Evolutionary conservation across 1,140 invertebrate genomes (phyloP).

Genomic region (Aporrectodea caliginosa): DNA sequence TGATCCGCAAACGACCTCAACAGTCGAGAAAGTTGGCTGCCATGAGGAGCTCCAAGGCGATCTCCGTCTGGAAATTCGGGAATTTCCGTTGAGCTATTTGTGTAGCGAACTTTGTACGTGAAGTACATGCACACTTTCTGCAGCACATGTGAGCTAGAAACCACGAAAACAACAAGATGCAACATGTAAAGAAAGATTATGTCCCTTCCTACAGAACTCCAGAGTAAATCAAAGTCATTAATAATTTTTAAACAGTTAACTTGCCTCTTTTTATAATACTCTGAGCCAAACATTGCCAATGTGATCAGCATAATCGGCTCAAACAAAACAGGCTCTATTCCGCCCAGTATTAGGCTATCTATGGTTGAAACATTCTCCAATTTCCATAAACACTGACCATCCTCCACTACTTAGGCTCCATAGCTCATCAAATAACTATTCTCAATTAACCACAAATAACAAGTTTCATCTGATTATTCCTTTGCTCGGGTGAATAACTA

Average conservation of each 20-base stretch:
- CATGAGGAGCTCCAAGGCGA: constrained; percentile 96
- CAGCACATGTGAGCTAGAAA: constrained; percentile 87
- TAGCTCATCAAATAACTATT: no score
- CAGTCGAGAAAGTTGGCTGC: constrained; percentile 99
- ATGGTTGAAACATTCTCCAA: no score
- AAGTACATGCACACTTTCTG: constrained; percentile 99
- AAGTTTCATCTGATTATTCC: no score
- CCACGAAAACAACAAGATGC: constrained; percentile 21
- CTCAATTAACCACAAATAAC: no score
- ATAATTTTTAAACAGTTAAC: neutral
- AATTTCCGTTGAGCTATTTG: constrained; percentile 98
- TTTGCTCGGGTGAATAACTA: no score
- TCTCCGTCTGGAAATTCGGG: constrained; percentile 94
- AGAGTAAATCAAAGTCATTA: neutral
- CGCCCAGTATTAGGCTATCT: no score
- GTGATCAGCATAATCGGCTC: neutral
- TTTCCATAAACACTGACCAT: no score
- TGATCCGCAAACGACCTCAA: no score
- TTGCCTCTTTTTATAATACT: neutral
- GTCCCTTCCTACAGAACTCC: neutral
- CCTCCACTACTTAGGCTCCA: no score
- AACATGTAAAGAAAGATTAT: neutral
- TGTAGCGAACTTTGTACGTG: constrained; percentile 98
- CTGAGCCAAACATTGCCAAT: neutral
- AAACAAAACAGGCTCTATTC: no score